Percentiles rank a stretch among this genome's conserved stretches.
These are phyloP conservation scores for Peromyscus attwateri DNA, from an alignment of 2,797 vertebrate species.

Conservation along the genomic window DNA sequence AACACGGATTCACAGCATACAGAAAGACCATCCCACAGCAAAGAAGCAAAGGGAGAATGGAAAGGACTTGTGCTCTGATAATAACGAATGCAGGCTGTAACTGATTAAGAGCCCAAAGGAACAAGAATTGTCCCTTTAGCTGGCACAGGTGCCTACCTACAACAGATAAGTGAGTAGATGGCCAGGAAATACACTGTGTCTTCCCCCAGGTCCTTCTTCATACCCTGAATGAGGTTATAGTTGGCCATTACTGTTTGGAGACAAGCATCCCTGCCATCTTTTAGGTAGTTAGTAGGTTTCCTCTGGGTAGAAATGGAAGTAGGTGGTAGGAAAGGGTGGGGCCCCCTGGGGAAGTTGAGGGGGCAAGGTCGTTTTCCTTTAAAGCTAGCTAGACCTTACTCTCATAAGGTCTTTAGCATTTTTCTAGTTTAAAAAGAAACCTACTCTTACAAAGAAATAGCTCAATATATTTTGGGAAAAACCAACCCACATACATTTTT, in stretches of 20 bases:
- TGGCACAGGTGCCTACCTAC: background rate
- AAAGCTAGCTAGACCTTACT: background rate
- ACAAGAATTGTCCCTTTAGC: background rate
- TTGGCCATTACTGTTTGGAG: background rate
- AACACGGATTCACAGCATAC: too few relatives aligned
- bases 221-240: background rate
- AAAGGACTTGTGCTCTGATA: background rate
- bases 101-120: background rate
- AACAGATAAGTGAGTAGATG: background rate
- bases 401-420: background rate
- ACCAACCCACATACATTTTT: background rate
- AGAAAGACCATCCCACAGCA: background rate
- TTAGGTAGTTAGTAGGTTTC: background rate
- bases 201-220: background rate
- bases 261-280: background rate
- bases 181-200: background rate
- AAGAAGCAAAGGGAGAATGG: slow-evolving; percentile 2
- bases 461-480: slow-evolving; percentile 48
- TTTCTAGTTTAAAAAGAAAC: slow-evolving; percentile 7
- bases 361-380: background rate
- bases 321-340: background rate
- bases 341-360: background rate
- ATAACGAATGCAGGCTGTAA: background rate
- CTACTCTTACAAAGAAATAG: slow-evolving; percentile 51
- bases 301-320: background rate